Base-by-base conservation (phyloP, 2,113 vertebrate genomes). In the Pelecanoides urinatrix region DNA sequence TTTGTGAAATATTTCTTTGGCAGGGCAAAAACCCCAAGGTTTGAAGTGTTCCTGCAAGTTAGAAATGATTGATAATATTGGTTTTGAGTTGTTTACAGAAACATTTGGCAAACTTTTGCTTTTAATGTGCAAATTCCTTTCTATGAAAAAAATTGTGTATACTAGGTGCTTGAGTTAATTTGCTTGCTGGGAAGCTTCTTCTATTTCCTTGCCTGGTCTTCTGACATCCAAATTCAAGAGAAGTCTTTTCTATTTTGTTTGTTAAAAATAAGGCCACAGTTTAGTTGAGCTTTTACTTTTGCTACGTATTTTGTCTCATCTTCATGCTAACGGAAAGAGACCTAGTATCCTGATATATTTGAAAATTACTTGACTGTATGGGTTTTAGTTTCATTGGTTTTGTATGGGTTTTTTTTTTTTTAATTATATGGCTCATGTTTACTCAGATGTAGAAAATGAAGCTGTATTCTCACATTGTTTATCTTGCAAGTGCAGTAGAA, bases 1-100 rank as follows among this genome's bases (percentile, higher is more conserved):
- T 94, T 76, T 59, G 52, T 91, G 89, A 95, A 95, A 86, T 89
- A 78, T 90, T 73, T 85, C 44, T 87, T 89, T 91, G 71, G 34
- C 72, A 89, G 50, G 55, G 26, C 38, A 93, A 88, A 95, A 96
- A 66, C 74, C 26, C 17, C 30, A 86, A 63, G 62, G 45, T 94
- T 50, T 95, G 56, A 95, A 84, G 52, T 75, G 52, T 79, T 74
- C 2, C 45, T 79, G 53, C 16, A 76, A 73, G 50, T 86, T 86
- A 73, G 38, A 80, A 80, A 59, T 92, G 44, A 88, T 55, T 79
- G 62, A 72, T 75, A 76, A 70, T 74, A 88, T n/a, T 82, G 50
- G 1, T 32, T 85, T 61, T 42, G 38, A 76, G 68, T 36, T 89
- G 42, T 71, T 96, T 78, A 61, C 70, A 91, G 78, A 90, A 93